Base-by-base conservation (phyloP, 2,113 vertebrate species). In the Sula dactylatra region DNA sequence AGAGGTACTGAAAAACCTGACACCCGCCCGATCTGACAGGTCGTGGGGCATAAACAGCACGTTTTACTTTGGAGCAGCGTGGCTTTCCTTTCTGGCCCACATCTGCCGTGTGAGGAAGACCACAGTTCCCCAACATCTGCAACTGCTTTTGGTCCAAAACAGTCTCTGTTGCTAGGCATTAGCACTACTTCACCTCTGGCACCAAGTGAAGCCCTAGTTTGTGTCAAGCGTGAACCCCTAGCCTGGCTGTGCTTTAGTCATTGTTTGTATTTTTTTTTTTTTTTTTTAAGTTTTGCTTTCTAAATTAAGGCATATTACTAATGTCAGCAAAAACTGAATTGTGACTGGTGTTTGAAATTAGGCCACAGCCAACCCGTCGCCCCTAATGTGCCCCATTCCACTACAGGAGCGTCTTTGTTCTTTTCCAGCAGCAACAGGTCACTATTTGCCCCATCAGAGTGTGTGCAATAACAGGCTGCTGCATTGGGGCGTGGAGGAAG, bases 61-160 rank as follows among this genome's bases (percentile, higher is more conserved):
- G 0, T 52, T 59, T 42, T 13, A 27, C 58, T 4, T 4, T 42
- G 16, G 47, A 29, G 62, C 31, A 50, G 38, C 2, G 2, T 13
- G 29, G 11, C 19, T 32, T 71, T 56, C 12, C 32, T 7, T 66
- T n/a, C 61, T 61, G 45, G 16, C 27, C 47, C 54, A 10, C 6
- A 2, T 27, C 47, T 80, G 44, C 47, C 29, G 4, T 0, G 4
- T 11, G 19, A 64, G 52, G 47, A 65, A 65, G 13, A 59, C 24
- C 27, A 34, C 0, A 0, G 26, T n/a, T 69, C 38, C 86, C 26
- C 16, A 59, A 32, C 45, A 44, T 20, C 38, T 7, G 0, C 25
- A 80, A 27, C 29, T 73, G 25, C 8, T 42, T 8, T 78, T 61
- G 19, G 4, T 91, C 19, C 40, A 44, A 9, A 78, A 11, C 6